These are phyloP conservation scores for Argyrosomus regius DNA, from an alignment of 2,797 vertebrate species.

Conservation along the genomic window DNA sequence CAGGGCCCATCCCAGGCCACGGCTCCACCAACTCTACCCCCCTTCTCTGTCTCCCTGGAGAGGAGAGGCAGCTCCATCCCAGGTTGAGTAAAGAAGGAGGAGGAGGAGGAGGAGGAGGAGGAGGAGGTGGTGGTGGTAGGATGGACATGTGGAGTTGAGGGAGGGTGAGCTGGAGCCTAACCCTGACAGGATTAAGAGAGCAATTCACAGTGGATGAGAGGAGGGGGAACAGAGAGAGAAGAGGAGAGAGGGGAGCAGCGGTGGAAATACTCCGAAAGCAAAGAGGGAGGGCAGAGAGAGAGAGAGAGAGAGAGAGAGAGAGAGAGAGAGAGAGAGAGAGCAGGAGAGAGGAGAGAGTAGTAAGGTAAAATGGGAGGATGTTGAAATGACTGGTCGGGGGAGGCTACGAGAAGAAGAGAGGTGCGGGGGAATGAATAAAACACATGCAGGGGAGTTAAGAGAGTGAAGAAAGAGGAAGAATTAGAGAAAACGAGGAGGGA, in stretches of 20 bases:
- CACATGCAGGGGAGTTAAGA: conserved; percentile 3
- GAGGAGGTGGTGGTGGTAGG: conserved; percentile 30
- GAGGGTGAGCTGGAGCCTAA: conserved; percentile 54
- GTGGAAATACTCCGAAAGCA: conserved; percentile 54
- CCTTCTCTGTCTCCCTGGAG: conserved; percentile 43
- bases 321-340: not conserved
- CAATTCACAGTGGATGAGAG: conserved; percentile 59
- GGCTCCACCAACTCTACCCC: conserved; percentile 7
- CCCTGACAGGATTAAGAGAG: conserved; percentile 69
- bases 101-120: conserved; percentile 23
- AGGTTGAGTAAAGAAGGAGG: conserved; percentile 24
- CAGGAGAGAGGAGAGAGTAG: conserved; percentile 10
- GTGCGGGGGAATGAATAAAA: conserved; percentile 25
- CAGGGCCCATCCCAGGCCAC: conserved; percentile 26
- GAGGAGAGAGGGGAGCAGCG: conserved; percentile 28
- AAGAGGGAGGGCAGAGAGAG: conserved; percentile 30
- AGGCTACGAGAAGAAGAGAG: not conserved
- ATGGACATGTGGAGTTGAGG: conserved; percentile 56
- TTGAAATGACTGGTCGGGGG: conserved; percentile 22
- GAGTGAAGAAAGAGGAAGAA: not conserved
- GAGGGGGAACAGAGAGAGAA: conserved; percentile 16
- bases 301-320: conserved; percentile 1
- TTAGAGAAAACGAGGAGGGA: not conserved
- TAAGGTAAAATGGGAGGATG: conserved; percentile 30
- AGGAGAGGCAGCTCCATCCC: conserved; percentile 49